Base-by-base conservation (phyloP, 2,797 vertebrate genomes). In the Phylloscopus collybita region DNA sequence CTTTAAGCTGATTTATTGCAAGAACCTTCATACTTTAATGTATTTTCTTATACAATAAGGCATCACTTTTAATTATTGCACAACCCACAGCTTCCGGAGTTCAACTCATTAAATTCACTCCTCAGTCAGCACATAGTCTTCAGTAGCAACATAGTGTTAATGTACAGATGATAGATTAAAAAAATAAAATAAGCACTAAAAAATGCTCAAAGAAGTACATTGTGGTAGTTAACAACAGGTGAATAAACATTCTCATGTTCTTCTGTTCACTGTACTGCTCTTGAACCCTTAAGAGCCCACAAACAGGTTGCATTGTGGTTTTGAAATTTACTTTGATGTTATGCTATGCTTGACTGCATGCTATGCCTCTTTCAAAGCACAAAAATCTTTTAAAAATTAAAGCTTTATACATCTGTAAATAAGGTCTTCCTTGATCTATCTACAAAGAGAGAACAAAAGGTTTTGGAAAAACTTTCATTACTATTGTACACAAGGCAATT, bases 1-100 rank as follows among this genome's bases (percentile, higher is more conserved):
- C 85, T 78, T 88, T 84, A 88, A 90, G 76, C 57, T 90, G 72
- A 88, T 86, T 91, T 88, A 82, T 61, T 65, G 9, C 70, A 90
- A 94, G 61, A 93, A 80, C 7, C 5, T 80, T 88, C 91, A 57
- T 21, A 79, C 59, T 89, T 71, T 27, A 61, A 85, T 70, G 49
- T 49, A 66, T 87, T 86, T 84, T 76, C 83, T 86, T 81, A 30
- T 44, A 72, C n/a, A 90, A n/a, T n/a, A 60, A 73, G n/a, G 14
- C 56, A 90, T 8, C 4, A 36, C 20, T 87, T 86, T 67, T 56
- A 94, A 88, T 88, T 74, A 83, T 14, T 64, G 76, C 65, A 74
- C 60, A 93, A 60, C 34, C 40, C 49, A 69, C 38, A 81, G 66
- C 32, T 65, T 90, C 75, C 11, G 3, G 50, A 74, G 38, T 75